Base-by-base conservation (phyloP, 2,888 invertebrate species). In the Drosophila mimetica region DNA sequence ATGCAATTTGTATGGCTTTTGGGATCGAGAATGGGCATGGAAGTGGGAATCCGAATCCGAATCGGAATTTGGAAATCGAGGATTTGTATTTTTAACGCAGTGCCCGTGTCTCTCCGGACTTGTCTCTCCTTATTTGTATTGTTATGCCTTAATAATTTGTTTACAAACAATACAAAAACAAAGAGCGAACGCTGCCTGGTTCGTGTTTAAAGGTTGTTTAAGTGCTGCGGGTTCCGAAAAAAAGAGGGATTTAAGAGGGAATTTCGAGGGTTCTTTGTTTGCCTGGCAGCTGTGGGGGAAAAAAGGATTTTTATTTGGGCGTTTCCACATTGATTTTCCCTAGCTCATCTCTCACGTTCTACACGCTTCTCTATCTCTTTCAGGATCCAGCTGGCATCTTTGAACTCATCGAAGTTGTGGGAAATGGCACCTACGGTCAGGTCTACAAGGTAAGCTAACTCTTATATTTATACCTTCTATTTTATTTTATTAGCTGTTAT, bases 331-430 rank as follows among this genome's bases (percentile, higher is more conserved):
- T 57, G 18, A 25, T 51, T 36, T 48, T 37, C 41, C 36, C 47
- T 22, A 47, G 58, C 61, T 65, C 46, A 75, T 44, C 20, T 46
- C 55, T 48, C 25, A 41, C 22, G 30, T 44, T 46, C 30, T 37
- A 11, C 30, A 16, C 8, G 16, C 16, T 13, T 55, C 13, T 58
- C 34, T 57, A 48, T 52, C 55, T 42, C 18, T 84, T 96, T 88
- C 94, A 99, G 99, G 99, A 99, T 93, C 99, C 99, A 78, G 99
- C 99, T 92, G 99, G 99, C 89, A 99, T 99, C 92, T 99, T 99
- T 93, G 99, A 99, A 93, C 94, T 99, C 76, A 99, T 99, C 91
- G 99, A 99, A 95, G 99, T 99, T 74, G 99, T 99, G 80, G 99
- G 99, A 92, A 99, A 99, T 97, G 99, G 99, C 91, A 99, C 99